Percentiles rank a stretch among this genome's conserved stretches.
phyloP scores from a whole-genome alignment of 2,113 vertebrate species.

The Rhodinocichla rosea region DNA sequence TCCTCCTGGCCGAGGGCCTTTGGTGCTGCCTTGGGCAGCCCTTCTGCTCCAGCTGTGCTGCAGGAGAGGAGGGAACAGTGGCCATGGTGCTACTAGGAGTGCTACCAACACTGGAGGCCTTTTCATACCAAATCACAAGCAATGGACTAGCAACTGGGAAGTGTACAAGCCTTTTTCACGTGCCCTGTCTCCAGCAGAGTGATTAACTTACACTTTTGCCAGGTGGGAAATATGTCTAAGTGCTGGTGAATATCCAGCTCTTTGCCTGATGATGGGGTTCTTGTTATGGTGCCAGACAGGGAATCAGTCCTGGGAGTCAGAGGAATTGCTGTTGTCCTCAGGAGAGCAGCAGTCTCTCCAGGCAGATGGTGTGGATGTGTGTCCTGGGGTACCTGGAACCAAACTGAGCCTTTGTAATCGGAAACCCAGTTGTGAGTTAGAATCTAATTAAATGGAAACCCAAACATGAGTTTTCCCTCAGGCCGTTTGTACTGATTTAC shows the following conservation, averaged over 20 bases:
- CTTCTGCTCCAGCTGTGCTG: not conserved
- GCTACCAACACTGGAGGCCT: not conserved
- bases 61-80: not conserved
- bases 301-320: not conserved
- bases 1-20: not conserved
- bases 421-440: not conserved
- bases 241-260: not conserved
- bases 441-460: not conserved
- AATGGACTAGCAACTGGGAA: not conserved
- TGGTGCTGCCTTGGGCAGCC: not conserved
- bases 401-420: not conserved
- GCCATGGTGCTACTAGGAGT: fast-evolving
- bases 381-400: not conserved
- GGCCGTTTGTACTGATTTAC: not conserved
- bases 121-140: not conserved
- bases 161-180: not conserved
- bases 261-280: not conserved
- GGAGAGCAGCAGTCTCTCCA: not conserved
- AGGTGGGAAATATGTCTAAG: not conserved
- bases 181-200: not conserved
- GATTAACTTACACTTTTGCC: not conserved
- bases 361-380: not conserved
- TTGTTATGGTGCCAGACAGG: not conserved
- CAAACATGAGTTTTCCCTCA: not conserved
- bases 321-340: not conserved